Evolutionary conservation across 2,888 invertebrate genomes (phyloP).

Genomic region (Pachymerium ferrugineum): DNA sequence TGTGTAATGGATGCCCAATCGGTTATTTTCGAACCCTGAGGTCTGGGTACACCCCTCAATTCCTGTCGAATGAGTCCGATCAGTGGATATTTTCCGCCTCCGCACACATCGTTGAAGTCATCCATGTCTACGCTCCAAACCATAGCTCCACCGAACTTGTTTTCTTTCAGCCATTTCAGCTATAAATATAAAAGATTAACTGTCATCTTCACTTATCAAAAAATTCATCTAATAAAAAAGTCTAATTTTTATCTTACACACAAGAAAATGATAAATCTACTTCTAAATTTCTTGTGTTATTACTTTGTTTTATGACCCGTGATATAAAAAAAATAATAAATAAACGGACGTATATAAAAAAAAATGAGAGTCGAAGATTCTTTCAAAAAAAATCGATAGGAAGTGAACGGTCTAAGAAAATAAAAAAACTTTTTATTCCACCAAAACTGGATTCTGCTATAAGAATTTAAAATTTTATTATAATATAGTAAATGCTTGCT

Average conservation of each 20-base stretch:
- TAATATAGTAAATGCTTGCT: too few relatives aligned
- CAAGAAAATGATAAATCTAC: too few relatives aligned
- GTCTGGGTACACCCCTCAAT: conserved; percentile 73
- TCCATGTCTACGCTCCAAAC: conserved; percentile 95
- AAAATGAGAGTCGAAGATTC: not conserved
- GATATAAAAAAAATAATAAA: not conserved
- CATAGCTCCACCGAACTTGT: conserved; percentile 86
- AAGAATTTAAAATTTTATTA: not conserved
- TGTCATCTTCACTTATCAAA: not conserved
- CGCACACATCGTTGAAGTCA: conserved; percentile 77
- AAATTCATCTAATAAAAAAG: not conserved
- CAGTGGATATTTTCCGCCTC: conserved; percentile 78
- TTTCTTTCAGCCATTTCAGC: conserved; percentile 85
- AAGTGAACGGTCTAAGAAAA: too few relatives aligned
- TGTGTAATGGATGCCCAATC: conserved; percentile 74
- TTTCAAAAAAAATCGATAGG: not conserved
- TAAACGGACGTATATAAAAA: not conserved
- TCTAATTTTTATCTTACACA: too few relatives aligned
- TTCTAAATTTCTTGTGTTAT: not conserved
- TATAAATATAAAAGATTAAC: conserved; percentile 32
- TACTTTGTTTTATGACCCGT: not conserved
- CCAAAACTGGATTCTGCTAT: not conserved
- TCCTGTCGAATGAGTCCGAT: conserved; percentile 90
- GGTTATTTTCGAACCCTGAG: conserved; percentile 61
- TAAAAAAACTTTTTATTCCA: too few relatives aligned